Percentiles rank a stretch among this genome's conserved stretches.
Conservation (phyloP, 2,888 invertebrate species). For the Pycnomerus fuliginosus region DNA sequence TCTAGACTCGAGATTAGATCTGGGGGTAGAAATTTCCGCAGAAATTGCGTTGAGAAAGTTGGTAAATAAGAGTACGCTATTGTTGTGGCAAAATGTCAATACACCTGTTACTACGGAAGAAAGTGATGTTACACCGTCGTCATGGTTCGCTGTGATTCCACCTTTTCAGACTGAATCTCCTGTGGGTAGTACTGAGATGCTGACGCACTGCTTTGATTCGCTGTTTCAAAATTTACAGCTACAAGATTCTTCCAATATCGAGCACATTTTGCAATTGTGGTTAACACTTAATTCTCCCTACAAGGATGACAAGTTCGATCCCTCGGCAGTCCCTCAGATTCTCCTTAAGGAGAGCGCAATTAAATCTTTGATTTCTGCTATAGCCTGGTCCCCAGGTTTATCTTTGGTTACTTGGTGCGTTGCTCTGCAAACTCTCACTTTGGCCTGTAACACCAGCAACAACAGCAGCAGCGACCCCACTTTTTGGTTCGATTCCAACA, state of each 20-base stretch:
- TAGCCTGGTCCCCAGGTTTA: slow-evolving; percentile 67
- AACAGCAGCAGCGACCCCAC: slow-evolving; percentile 31
- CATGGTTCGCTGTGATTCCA: slow-evolving; percentile 48
- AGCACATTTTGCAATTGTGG: slow-evolving; percentile 84
- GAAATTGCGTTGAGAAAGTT: slow-evolving; percentile 71
- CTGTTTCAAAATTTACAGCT: slow-evolving; percentile 67
- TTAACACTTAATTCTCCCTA: slow-evolving; percentile 71
- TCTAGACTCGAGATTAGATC: slow-evolving; percentile 76
- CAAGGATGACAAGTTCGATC: slow-evolving; percentile 58
- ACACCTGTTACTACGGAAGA: slow-evolving; percentile 21
- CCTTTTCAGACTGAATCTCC: slow-evolving; percentile 53
- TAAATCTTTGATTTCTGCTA: slow-evolving; percentile 64
- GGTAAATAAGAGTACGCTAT: slow-evolving; percentile 41
- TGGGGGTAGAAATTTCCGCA: slow-evolving; percentile 74
- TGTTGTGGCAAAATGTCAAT: slow-evolving; percentile 43
- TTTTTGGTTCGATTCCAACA: slow-evolving; percentile 39
- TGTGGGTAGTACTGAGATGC: slow-evolving; percentile 58
- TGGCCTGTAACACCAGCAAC: slow-evolving; percentile 66
- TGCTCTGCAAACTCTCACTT: slow-evolving; percentile 72
- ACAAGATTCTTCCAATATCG: slow-evolving; percentile 75
- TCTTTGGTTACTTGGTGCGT: slow-evolving; percentile 78
- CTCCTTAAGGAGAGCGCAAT: slow-evolving; percentile 66
- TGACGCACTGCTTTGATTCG: slow-evolving; percentile 68
- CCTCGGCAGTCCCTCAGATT: slow-evolving; percentile 63
- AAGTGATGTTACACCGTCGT: slow-evolving; percentile 23